These are phyloP conservation scores for Coenobita brevimanus DNA, from an alignment of 1,140 invertebrate genomes.

Conservation along the genomic window DNA sequence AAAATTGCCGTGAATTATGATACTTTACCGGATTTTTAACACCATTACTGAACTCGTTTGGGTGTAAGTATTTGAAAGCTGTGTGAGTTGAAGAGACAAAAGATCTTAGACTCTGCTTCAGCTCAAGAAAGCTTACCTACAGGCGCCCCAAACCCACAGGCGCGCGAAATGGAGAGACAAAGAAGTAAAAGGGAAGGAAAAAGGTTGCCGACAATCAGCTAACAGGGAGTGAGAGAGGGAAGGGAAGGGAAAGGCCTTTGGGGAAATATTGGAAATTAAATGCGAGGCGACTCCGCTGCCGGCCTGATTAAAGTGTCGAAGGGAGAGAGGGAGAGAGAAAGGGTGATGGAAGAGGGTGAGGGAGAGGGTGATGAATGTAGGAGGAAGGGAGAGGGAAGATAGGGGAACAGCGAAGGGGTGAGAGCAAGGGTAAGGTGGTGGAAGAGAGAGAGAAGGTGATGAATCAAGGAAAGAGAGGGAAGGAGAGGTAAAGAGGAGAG, in stretches of 20 bases:
- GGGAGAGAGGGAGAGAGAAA: neutral
- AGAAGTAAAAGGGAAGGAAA: neutral
- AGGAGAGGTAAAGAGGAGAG: too few species aligned
- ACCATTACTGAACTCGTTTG: too few species aligned
- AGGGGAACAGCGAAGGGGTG: neutral
- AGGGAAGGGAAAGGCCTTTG: slow-evolving; percentile 26
- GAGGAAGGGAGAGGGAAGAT: neutral
- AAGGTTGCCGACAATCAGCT: slow-evolving; percentile 1
- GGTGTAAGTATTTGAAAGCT: too few species aligned
- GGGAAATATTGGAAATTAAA: slow-evolving; percentile 60
- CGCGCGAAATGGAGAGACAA: neutral
- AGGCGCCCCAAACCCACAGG: neutral
- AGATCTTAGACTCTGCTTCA: too few species aligned
- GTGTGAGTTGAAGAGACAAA: too few species aligned
- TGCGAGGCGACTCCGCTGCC: slow-evolving; percentile 14
- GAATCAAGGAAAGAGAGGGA: neutral
- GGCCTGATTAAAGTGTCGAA: slow-evolving; percentile 40
- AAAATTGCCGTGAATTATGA: too few species aligned
- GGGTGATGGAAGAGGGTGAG: neutral
- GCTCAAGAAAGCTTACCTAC: too few species aligned
- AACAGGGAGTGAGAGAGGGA: neutral
- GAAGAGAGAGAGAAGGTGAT: too few species aligned
- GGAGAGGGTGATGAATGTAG: neutral
- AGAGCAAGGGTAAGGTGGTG: too few species aligned
- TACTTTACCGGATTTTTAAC: too few species aligned